Evolutionary conservation across 2,113 vertebrate genomes (phyloP), one percentile per base, ranked within the genome.

Genomic region (Aix galericulata): DNA sequence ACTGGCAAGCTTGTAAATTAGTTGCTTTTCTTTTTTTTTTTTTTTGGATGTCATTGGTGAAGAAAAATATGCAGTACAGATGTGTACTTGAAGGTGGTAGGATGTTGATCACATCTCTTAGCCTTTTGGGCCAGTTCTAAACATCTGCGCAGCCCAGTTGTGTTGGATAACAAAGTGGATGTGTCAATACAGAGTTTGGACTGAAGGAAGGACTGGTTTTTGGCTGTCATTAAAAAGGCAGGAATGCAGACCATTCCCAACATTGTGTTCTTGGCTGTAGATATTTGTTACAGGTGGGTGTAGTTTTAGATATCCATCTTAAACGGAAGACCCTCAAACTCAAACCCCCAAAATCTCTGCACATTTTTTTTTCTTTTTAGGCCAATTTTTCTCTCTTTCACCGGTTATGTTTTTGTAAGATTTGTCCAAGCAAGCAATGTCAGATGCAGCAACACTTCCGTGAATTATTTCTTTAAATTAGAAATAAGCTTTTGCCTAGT

Each of bases 81-180:
- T 67, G 68, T 72, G 74, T 76, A 32, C 44, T 64, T 74, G 50
- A 92, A 91, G 91, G 68, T 93, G 82, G 14, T 79, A 36, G 53
- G 85, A 66, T 74, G 59, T 18, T 82, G 64, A 86, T 91, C 29
- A 44, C 62, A 40, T 80, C 50, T 56, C 23, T 91, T 78, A 81
- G 68, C 55, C 76, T 91, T 96, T 83, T 95, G 64, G 38, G 26
- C 46, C 34, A 40, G 90, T 63, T 90, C 58, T 64, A 42, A 95
- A 94, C 73, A 93, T 91, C 79, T 90, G 85, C 0, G 2, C 42
- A 67, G 85, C 60, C 86, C 80, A 67, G 56, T 53, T 86, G 64
- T 93, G 32, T 85, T 83, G 84, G 52, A 44, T 55, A 62, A 46
- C 63, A 80, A 86, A 94, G 59, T 14, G 1, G 0, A 13, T 69